Base-by-base conservation (phyloP, 2,888 invertebrate species). In the Coelinius sp. region DNA sequence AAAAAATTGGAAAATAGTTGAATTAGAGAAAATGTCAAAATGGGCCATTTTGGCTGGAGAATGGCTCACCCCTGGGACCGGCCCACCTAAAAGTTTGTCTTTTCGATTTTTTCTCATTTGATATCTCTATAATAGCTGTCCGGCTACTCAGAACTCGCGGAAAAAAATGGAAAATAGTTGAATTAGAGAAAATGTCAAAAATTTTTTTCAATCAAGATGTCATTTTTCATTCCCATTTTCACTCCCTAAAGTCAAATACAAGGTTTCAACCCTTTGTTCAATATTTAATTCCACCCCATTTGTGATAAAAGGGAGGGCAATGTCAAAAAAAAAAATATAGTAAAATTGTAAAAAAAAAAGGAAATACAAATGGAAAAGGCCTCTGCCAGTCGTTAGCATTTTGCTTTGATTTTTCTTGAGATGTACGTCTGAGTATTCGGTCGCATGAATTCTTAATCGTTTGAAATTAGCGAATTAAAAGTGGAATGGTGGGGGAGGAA, bases 391-490 rank as follows among this genome's bases (percentile, higher is more conserved):
- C 81, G 80, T 79, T 78, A 78, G 79, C 81, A 80, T 80, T 82
- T 81, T 79, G 83, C 86, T 87, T 87, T 87, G 86, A 86, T 87
- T 87, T 86, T 86, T 87, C 86, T 81, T 83, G 80, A 81, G 80
- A 79, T 81, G 12, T 25, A 68, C 70, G 65, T 76, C 76, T 75
- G 75, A 78, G 81, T 81, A 79, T 85, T 85, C 81, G 81, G 79
- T 79, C 80, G 81, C 81, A 85, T 87, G 84, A 87, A 87, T 87
- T 86, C 84, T 86, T 86, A 86, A 87, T 82, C 80, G 81, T 82
- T 82, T 79, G 81, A 85, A 87, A 87, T 86, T 85, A 86, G 82
- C 84, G 84, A 85, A 86, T 86, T 86, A 85, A 85, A 86, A 84
- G 83, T 81, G 79, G 76, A 81, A 76, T 24, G 75, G 76, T 71